Evolutionary conservation across 2,888 invertebrate genomes (phyloP).

Genomic region (Falcaria lacertinaria): DNA sequence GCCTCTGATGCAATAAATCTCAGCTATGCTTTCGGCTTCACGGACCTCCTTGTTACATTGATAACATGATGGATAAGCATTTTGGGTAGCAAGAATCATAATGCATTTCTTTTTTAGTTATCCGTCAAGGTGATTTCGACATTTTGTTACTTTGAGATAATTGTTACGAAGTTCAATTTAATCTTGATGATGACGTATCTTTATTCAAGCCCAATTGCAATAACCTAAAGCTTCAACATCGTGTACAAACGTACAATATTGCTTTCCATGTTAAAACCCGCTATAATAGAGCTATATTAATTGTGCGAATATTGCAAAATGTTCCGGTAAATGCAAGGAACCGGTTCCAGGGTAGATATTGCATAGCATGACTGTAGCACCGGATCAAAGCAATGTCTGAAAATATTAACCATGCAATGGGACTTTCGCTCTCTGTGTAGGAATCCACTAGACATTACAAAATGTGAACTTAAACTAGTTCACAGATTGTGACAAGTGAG

Average conservation of each 20-base stretch:
- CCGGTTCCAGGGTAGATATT: slow-evolving; percentile 48
- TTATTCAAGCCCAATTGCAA: background rate
- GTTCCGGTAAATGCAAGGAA: slow-evolving; percentile 54
- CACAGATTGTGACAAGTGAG: slow-evolving; percentile 30
- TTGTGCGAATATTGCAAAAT: slow-evolving; percentile 53
- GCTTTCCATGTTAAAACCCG: slow-evolving; percentile 6
- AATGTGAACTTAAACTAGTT: slow-evolving; percentile 12
- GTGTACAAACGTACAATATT: too few relatives aligned
- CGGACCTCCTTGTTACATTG: slow-evolving; percentile 70
- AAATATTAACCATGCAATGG: slow-evolving; percentile 24
- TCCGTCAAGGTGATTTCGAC: slow-evolving; percentile 38
- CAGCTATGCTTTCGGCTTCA: slow-evolving; percentile 66
- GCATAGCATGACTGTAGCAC: slow-evolving; percentile 11
- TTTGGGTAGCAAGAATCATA: slow-evolving; percentile 53
- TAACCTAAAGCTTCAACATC: background rate
- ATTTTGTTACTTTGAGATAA: slow-evolving; percentile 18
- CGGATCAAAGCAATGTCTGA: slow-evolving; percentile 24
- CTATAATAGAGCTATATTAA: slow-evolving; percentile 16
- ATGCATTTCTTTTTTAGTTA: slow-evolving; percentile 52
- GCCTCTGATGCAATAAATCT: slow-evolving; percentile 76
- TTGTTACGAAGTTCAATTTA: slow-evolving; percentile 14
- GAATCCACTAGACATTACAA: slow-evolving; percentile 25
- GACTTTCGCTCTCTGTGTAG: slow-evolving; percentile 51
- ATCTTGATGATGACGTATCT: background rate
- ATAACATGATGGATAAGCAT: slow-evolving; percentile 69